Base-by-base conservation (phyloP, 2,888 invertebrate genomes). In the Himalopsyche tibetana region DNA sequence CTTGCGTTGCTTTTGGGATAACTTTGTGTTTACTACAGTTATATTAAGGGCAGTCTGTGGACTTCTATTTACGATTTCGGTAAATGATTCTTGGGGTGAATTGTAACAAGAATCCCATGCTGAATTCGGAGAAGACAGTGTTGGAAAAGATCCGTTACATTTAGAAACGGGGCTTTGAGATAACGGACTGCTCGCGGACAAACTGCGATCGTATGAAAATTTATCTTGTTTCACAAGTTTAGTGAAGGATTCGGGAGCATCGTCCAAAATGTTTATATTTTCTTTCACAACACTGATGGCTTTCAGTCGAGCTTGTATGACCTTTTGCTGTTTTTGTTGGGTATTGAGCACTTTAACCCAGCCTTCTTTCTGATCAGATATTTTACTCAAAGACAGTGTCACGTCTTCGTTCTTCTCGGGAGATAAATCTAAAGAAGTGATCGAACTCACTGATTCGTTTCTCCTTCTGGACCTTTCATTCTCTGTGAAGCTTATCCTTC, bases 1-100 rank as follows among this genome's bases (percentile, higher is more conserved):
- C 89, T 95, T 95, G 38, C 95, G 91, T 89, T 95, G 94, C 88
- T 95, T 95, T 89, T 95, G 95, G 0, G 95, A 95, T 9, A 95
- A 89, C 90, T 94, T 95, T n/a, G 93, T 92, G 17, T 93, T 93
- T 45, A 93, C 90, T 80, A 93, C 92, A 84, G 90, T 93, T 55
- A 93, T 92, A 19, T 92, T 89, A 6, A 93, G 87, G 84, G 91
- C 92, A 0, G 92, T 91, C 86, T 92, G 88, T 6, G 85, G 80
- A 79, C 84, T 87, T 17, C 80, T 74, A 19, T 63, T 42, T 28
- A 38, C 28, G 28, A 15, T 17, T 3, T 36, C 42, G 11, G n/a
- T 63, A 38, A 82, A 80, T 12, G 84, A 51, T 28, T 85, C 82
- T 38, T 63, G 55, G 8, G 86, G 45, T 11, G 80, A 55, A 45